Evolutionary conservation across 2,888 invertebrate genomes (phyloP), one percentile per base, ranked within the genome.

Genomic region (Mechanitis messenoides): DNA sequence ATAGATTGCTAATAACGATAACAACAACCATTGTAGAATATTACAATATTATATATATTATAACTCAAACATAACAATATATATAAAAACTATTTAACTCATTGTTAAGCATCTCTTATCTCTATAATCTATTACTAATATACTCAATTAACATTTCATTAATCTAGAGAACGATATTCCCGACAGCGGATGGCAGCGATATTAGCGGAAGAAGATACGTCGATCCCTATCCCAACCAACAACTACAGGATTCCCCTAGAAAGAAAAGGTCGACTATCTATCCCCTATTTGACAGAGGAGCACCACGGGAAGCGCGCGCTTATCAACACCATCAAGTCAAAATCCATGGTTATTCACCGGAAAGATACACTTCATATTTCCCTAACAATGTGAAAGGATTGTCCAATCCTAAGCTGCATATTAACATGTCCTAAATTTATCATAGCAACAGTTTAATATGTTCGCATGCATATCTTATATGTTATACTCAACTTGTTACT

Each of bases 141-240:
- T 58, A 33, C 57, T 33, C 20, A 20, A 47, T 31, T 45, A 47
- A 71, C 74, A 74, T 84, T 85, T 84, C 75, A 84, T 81, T 84
- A 85, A 85, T 81, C 70, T 79, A 84, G 85, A 80, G 76, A 83
- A 80, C 81, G 77, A 82, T 85, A 81, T 85, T 83, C 80, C 83
- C 82, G 81, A 87, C 87, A 89, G 89, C 82, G 84, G 88, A 90
- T 81, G 86, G 85, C 81, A 87, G 72, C 78, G 87, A 89, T 79
- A 83, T 87, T 80, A 86, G 77, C 63, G 81, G 82, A 68, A 73
- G 88, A 60, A 81, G 89, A 61, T 90, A 83, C 73, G 86, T 90
- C 72, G 89, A 90, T 68, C 87, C 89, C 1, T 90, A 88, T 70
- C 88, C 89, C n/a, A 81, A 75, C 53, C 85, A 86, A 68, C 87